Percentiles rank a stretch among this genome's conserved stretches.
These are phyloP conservation scores for Drosophila leontia DNA, from an alignment of 1,140 invertebrate genomes.

Conservation along the genomic window DNA sequence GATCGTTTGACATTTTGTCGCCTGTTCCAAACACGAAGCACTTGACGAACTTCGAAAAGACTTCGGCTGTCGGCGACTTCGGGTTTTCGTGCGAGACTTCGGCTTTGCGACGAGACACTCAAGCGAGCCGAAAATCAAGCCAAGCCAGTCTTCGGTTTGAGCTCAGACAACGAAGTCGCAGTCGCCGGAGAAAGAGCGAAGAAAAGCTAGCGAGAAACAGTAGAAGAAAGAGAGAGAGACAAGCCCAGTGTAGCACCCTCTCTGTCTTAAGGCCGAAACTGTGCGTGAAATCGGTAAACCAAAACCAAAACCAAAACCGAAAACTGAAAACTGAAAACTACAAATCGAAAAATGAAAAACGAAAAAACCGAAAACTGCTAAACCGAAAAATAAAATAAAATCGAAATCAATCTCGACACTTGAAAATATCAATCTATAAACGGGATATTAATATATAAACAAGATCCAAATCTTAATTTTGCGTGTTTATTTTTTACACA, in stretches of 20 bases:
- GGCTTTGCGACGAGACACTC: background rate
- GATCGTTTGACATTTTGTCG: conserved; percentile 76
- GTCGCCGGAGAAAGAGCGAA: conserved; percentile 14
- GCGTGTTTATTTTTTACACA: conserved; percentile 33
- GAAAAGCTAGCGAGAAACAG: background rate
- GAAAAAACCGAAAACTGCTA: conserved; percentile 16
- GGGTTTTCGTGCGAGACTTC: background rate
- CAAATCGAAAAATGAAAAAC: background rate
- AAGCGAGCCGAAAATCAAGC: conserved; percentile 33
- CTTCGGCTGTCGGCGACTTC: conserved; percentile 7
- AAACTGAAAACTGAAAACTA: conserved; percentile 31
- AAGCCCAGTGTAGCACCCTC: conserved; percentile 3
- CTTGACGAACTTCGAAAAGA: conserved; percentile 17
- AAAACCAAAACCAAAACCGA: conserved; percentile 41
- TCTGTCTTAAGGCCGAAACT: conserved; percentile 47
- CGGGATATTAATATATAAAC: background rate
- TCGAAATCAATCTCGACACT: conserved; percentile 24
- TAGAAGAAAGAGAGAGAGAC: conserved; percentile 1
- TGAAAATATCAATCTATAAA: background rate
- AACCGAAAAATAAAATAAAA: conserved; percentile 23
- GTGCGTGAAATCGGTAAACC: conserved; percentile 78
- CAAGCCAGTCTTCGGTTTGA: conserved; percentile 67
- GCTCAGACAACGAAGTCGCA: conserved; percentile 60
- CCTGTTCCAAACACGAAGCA: conserved; percentile 34
- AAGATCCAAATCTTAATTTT: conserved; percentile 3